phyloP scores from a whole-genome alignment of 2,113 vertebrate species.

The Cygnus buccinator region DNA sequence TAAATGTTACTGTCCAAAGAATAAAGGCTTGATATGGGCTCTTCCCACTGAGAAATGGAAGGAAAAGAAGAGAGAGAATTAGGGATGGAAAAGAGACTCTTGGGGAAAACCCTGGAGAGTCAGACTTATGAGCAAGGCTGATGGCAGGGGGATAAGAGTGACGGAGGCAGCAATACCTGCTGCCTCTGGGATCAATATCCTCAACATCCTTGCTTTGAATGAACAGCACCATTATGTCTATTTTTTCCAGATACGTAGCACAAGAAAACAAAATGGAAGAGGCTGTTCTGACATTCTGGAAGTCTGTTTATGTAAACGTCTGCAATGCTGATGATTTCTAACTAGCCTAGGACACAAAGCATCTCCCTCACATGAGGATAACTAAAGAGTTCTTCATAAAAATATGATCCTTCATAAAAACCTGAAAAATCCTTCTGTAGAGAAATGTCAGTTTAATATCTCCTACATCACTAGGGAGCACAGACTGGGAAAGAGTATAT shows the following conservation, averaged over 20 bases:
- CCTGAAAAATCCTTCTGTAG: not conserved
- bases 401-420: not conserved
- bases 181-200: not conserved
- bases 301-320: not conserved
- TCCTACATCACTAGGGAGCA: not conserved
- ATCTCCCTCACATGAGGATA: not conserved
- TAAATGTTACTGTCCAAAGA: not conserved
- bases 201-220: not conserved
- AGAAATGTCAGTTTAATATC: not conserved
- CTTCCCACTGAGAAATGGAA: not conserved
- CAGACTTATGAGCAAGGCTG: not conserved
- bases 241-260: not conserved
- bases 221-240: not conserved
- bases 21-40: not conserved
- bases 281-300: not conserved
- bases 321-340: rapidly evolving
- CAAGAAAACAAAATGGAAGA: not conserved
- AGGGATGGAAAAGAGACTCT: not conserved
- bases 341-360: not conserved
- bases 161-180: not conserved
- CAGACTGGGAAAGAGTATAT: not conserved
- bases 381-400: not conserved
- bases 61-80: not conserved
- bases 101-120: not conserved
- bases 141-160: not conserved